Percentiles rank a stretch among this genome's conserved stretches.
These are phyloP conservation scores for Hippasteria phrygiana DNA, from an alignment of 53 echinoderm and acorn worm species.

Conservation along the genomic window DNA sequence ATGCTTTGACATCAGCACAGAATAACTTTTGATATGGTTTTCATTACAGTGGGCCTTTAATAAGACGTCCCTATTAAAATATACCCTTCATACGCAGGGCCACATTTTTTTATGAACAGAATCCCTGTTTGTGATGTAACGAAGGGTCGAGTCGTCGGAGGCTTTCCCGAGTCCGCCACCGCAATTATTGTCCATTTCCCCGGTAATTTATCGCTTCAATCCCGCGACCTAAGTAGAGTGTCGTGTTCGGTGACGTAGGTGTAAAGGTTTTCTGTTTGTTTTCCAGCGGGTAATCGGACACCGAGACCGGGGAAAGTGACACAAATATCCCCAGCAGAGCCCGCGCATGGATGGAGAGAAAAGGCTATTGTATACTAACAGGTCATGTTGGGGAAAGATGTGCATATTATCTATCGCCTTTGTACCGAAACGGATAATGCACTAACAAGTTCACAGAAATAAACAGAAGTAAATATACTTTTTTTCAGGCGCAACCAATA, in stretches of 20 bases:
- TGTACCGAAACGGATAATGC: not conserved
- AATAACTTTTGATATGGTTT: no score
- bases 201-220: slow-evolving; percentile 30
- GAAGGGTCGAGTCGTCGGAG: no score
- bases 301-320: not conserved
- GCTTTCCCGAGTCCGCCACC: not conserved
- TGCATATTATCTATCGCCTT: not conserved
- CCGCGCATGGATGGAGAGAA: not conserved
- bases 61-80: no score
- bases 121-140: no score
- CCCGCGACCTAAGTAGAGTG: not conserved
- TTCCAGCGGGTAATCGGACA: not conserved
- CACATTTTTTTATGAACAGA: no score
- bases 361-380: not conserved
- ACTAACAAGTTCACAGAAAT: no score
- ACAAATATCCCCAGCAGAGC: not conserved
- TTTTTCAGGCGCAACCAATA: no score
- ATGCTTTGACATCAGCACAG: no score
- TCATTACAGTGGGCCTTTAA: no score
- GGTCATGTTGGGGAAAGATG: not conserved
- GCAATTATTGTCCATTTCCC: slow-evolving; percentile 32
- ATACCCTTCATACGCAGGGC: no score
- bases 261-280: not conserved
- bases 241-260: slow-evolving; percentile 38
- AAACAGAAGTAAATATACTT: no score